Evolutionary conservation across 2,888 invertebrate genomes (phyloP).

Genomic region (Prosapia bicincta): DNA sequence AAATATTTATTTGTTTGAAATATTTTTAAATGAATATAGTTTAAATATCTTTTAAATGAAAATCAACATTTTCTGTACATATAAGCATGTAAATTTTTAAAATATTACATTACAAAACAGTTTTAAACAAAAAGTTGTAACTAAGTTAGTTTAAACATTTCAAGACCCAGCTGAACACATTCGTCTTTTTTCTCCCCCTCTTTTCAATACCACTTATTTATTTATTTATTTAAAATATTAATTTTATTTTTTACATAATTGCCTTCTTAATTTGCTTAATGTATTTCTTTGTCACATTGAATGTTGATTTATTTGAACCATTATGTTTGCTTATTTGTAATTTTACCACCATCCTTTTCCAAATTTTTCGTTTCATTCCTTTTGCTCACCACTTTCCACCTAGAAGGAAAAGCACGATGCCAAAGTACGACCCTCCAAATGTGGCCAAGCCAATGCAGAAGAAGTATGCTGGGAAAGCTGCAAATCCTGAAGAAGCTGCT

Average conservation of each 20-base stretch:
- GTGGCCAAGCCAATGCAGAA: conserved; percentile 77
- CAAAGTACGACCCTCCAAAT: conserved; percentile 86
- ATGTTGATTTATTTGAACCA: conserved; percentile 12
- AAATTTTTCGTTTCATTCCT: conserved; percentile 11
- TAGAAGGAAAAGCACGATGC: conserved; percentile 53
- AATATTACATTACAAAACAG: neutral
- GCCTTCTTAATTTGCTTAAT: neutral
- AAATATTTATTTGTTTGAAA: neutral
- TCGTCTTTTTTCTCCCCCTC: conserved; percentile 22
- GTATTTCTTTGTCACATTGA: conserved; percentile 26
- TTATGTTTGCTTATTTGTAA: conserved; percentile 31
- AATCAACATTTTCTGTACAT: conserved; percentile 16
- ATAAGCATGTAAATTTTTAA: conserved; percentile 9
- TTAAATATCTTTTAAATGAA: neutral
- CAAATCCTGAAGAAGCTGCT: conserved; percentile 70
- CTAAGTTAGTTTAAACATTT: conserved; percentile 22
- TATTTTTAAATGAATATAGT: neutral
- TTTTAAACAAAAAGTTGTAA: neutral
- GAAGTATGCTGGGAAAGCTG: conserved; percentile 66
- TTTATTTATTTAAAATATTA: conserved; percentile 20
- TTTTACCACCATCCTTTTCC: conserved; percentile 12
- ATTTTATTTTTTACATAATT: neutral
- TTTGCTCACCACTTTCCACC: conserved; percentile 19
- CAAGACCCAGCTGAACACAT: conserved; percentile 5
- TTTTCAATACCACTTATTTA: conserved; percentile 15